These are phyloP conservation scores for Sinocyclocheilus maitianheensis DNA, from an alignment of 2,113 vertebrate genomes.

Conservation along the genomic window DNA sequence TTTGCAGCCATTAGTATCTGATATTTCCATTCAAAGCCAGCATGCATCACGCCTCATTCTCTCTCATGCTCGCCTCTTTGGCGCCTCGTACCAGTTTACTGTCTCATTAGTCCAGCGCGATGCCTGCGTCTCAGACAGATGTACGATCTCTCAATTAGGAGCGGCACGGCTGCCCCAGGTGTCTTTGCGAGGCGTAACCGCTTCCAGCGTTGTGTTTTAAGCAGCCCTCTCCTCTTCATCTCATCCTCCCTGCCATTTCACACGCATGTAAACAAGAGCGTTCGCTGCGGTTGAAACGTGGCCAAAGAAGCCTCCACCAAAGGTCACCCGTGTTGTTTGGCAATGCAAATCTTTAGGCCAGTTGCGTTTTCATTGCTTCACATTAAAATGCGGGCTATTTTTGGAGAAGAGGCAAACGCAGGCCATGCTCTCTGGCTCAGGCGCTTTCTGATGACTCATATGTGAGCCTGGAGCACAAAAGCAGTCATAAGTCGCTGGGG, in stretches of 20 bases:
- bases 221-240: neutral
- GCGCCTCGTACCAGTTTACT: slow-evolving; percentile 19
- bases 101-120: slow-evolving; percentile 57
- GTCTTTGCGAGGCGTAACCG: slow-evolving; percentile 15
- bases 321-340: slow-evolving; percentile 71
- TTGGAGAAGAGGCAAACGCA: slow-evolving; percentile 53
- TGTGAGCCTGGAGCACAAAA: neutral
- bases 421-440: slow-evolving; percentile 64
- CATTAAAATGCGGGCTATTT: slow-evolving; percentile 71
- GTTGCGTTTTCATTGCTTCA: slow-evolving; percentile 56
- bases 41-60: slow-evolving; percentile 1
- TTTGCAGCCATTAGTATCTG: slow-evolving; percentile 30
- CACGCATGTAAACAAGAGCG: slow-evolving; percentile 36
- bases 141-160: slow-evolving; percentile 62
- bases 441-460: slow-evolving; percentile 66
- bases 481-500: too few relatives aligned
- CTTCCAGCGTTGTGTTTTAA: slow-evolving; percentile 27
- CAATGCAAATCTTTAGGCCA: slow-evolving; percentile 65
- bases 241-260: slow-evolving; percentile 14
- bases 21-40: slow-evolving; percentile 38
- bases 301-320: slow-evolving; percentile 63
- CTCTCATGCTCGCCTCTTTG: neutral
- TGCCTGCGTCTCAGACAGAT: slow-evolving; percentile 68
- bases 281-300: slow-evolving; percentile 32
- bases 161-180: slow-evolving; percentile 49